These are phyloP conservation scores for Hiodon tergisus DNA, from an alignment of 2,113 vertebrate species.

Conservation along the genomic window DNA sequence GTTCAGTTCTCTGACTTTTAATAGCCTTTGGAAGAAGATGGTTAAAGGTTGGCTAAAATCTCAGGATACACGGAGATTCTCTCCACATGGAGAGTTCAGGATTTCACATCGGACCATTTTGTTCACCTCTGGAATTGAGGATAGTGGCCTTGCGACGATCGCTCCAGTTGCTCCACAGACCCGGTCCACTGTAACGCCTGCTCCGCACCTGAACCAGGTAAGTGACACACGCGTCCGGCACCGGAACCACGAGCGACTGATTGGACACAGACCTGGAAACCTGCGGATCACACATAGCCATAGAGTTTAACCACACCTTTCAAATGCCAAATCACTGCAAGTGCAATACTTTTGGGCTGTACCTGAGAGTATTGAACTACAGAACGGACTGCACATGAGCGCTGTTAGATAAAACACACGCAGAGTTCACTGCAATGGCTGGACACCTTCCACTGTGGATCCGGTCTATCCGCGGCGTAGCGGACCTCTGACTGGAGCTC, in stretches of 20 bases:
- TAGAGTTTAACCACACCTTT: not conserved
- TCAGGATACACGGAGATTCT: not conserved
- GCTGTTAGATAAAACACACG: not conserved
- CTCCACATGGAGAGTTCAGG: not conserved
- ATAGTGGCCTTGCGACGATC: constrained; percentile 49
- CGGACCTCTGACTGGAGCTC: constrained; percentile 72
- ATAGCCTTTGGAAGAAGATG: too few relatives aligned
- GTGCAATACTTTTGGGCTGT: not conserved
- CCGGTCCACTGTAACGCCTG: constrained; percentile 45
- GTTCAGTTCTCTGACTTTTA: too few relatives aligned
- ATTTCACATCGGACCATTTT: too few relatives aligned
- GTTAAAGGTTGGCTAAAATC: too few relatives aligned
- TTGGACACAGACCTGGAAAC: constrained; percentile 36
- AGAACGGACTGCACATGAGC: not conserved
- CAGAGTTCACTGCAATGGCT: too few relatives aligned
- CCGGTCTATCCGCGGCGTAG: constrained; percentile 47
- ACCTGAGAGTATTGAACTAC: not conserved
- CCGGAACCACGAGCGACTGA: constrained; percentile 27
- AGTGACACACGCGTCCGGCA: constrained; percentile 62
- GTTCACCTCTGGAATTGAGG: constrained; percentile 72
- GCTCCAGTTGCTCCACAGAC: constrained; percentile 88
- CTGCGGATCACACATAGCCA: constrained; percentile 36
- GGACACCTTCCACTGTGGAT: constrained; percentile 71
- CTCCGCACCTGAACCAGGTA: constrained; percentile 74
- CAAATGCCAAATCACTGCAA: not conserved